phyloP scores from a whole-genome alignment of 2,113 vertebrate species.

The Axis porcinus region DNA sequence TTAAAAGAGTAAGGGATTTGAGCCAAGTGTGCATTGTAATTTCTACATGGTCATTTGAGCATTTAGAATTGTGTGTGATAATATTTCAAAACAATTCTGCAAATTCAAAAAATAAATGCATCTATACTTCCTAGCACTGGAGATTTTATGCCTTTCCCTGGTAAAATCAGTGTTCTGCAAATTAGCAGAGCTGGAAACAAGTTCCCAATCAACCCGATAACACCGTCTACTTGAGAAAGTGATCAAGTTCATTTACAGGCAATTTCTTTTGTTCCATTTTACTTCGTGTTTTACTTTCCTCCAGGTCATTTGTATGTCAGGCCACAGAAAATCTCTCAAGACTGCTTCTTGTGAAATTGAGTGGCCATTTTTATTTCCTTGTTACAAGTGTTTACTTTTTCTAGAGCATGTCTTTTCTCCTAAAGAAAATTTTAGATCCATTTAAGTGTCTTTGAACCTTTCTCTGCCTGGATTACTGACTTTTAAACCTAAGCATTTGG shows the following conservation, averaged over 20 bases:
- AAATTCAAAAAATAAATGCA: not conserved
- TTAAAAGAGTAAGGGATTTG: not conserved
- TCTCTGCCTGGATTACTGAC: not conserved
- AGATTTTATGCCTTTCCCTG: not conserved
- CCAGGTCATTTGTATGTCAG: not conserved
- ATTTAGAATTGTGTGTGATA: not conserved
- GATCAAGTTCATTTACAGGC: not conserved
- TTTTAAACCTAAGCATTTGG: slow-evolving; percentile 32
- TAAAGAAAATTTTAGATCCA: slow-evolving; percentile 14
- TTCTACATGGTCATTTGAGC: not conserved
- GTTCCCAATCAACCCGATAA: not conserved
- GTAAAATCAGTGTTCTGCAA: not conserved
- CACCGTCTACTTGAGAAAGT: not conserved
- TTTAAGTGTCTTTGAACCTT: not conserved
- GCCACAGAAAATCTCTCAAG: not conserved
- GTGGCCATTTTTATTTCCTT: not conserved
- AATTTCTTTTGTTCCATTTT: not conserved
- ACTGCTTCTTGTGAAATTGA: not conserved
- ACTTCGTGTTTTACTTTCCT: not conserved
- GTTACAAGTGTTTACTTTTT: slow-evolving; percentile 35
- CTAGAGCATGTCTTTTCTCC: not conserved
- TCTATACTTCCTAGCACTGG: not conserved
- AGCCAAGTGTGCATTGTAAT: not conserved
- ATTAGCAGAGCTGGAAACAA: not conserved
- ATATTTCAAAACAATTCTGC: not conserved